Evolutionary conservation across 1,140 invertebrate species (phyloP), one percentile per base, ranked within the genome.

Genomic region (Bombus sylvicola): DNA sequence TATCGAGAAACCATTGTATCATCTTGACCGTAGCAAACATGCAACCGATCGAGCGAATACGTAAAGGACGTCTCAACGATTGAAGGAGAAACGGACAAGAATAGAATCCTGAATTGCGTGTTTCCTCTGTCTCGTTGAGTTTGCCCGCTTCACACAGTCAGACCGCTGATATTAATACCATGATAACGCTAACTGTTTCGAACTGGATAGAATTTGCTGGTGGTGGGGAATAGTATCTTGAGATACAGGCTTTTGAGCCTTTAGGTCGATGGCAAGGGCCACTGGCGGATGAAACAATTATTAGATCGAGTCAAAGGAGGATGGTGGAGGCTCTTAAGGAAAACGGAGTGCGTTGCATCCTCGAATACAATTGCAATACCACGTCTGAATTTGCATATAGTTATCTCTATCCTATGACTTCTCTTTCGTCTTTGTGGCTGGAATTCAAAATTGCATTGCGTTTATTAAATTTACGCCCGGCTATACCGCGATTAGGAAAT

Each of bases 181-280:
- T 80, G 89, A 90, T 90, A 91, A 90, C 74, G 88, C 75, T 91
- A 92, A 90, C 91, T 91, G 91, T 82, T 79, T 80, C 66, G 79
- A 76, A 81, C 59, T 87, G 79, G 66, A 89, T 71, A 82, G 57
- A 86, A 86, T 83, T 86, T 39, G 76, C 79, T 28, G 72, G 18
- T 31, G 53, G 57, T 37, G 18, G 37, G 43, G 39, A 37, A 81
- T 57, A n/a, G 79, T 41, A 57, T 37, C 66, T 43, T 41, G 73
- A 83, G 68, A 87, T 81, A 80, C 76, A 13, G 37, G n/a, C 43
- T 10, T 39, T 18, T 18, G 25, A 15, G 59, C 64, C 83, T 77
- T 89, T 87, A 34, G 47, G 72, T 71, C 77, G 79, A 86, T 53
- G 59, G 81, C 75, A 68, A 76, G 31, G 79, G 37, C 66, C 84